Evolutionary conservation across 2,888 invertebrate genomes (phyloP).

Genomic region (Nemoura dubitans): DNA sequence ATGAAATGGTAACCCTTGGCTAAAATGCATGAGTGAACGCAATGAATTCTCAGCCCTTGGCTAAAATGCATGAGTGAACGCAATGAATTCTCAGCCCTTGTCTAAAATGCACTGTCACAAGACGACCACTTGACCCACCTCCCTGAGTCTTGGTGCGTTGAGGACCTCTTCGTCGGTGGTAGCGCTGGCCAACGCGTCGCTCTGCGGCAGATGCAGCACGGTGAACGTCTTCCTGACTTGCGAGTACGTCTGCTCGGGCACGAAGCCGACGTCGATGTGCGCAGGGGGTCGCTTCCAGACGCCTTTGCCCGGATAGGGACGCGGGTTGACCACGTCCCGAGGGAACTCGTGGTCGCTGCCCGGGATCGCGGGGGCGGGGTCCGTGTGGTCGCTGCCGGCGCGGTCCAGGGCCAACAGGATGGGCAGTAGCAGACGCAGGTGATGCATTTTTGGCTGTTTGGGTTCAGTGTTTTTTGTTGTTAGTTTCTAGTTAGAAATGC

Average conservation of each 20-base stretch:
- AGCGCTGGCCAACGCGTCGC: conserved; percentile 66
- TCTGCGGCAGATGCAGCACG: conserved; percentile 68
- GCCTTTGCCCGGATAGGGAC: not conserved
- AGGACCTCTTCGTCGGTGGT: conserved; percentile 68
- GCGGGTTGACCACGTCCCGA: conserved; percentile 13
- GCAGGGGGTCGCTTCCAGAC: conserved; percentile 18
- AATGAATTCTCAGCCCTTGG: no score
- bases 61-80: no score
- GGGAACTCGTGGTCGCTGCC: conserved; percentile 36
- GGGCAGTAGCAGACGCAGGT: not conserved
- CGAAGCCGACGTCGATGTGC: conserved; percentile 54
- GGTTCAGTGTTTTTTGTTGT: not conserved
- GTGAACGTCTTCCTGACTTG: conserved; percentile 75
- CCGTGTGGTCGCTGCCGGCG: not conserved
- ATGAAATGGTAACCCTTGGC: no score
- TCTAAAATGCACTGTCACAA: no score
- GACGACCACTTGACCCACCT: conserved; percentile 63
- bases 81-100: no score
- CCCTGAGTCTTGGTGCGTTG: conserved; percentile 72
- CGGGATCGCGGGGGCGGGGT: not conserved
- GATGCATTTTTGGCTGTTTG: not conserved
- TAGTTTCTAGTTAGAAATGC: not conserved
- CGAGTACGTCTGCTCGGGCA: conserved; percentile 55
- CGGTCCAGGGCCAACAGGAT: not conserved
- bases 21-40: no score